Evolutionary conservation across 1,140 invertebrate genomes (phyloP).

Genomic region (Nasonia giraulti): DNA sequence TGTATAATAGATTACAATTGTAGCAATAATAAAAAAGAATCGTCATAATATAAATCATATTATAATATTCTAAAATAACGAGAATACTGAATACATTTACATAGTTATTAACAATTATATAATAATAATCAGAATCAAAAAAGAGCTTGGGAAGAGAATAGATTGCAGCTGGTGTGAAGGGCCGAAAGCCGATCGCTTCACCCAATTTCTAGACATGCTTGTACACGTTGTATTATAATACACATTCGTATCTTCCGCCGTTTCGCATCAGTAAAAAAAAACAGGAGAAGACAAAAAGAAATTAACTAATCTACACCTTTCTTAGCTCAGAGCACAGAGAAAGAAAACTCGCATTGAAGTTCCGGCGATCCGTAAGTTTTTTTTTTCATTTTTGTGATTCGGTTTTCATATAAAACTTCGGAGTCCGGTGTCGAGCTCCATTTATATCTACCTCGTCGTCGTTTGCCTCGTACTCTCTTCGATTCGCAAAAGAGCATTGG

Average conservation of each 20-base stretch:
- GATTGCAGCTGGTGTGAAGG: neutral
- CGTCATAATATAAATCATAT: conserved; percentile 23
- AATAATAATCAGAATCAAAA: conserved; percentile 47
- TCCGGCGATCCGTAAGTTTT: neutral
- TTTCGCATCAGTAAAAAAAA: neutral
- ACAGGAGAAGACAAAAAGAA: neutral
- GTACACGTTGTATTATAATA: neutral
- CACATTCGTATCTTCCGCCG: neutral
- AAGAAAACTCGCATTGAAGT: neutral
- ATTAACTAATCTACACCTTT: neutral
- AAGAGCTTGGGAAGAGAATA: conserved; percentile 5
- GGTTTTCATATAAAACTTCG: conserved; percentile 2
- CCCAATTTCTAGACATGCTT: neutral
- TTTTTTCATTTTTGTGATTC: neutral
- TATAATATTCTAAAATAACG: conserved; percentile 58
- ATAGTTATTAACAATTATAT: conserved; percentile 60
- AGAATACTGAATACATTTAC: conserved; percentile 63
- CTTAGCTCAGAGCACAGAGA: neutral
- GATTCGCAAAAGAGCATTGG: conserved; percentile 24
- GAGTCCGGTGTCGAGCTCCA: neutral
- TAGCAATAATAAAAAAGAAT: conserved; percentile 13
- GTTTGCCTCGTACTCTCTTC: neutral
- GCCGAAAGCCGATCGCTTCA: neutral
- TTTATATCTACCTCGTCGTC: neutral
- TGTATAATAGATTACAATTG: neutral